Conservation (phyloP, 1,140 invertebrate species). For the Limonius californicus region DNA sequence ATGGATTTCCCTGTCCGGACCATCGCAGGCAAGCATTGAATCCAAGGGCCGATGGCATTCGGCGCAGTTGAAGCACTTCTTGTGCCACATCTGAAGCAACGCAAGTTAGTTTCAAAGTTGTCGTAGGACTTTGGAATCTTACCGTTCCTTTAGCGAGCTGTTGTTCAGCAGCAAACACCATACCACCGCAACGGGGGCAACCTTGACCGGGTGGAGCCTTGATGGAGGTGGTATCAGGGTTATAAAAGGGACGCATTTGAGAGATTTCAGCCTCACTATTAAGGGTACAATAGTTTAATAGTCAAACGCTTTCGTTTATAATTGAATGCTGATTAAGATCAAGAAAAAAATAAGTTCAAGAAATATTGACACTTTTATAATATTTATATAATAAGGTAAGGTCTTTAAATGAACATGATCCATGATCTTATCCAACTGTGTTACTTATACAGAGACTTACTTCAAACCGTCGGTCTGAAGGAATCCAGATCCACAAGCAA, state of each 20-base stretch:
- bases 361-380: no score
- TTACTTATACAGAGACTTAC: constrained; percentile 55
- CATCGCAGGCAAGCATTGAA: constrained; percentile 85
- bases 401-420: no score
- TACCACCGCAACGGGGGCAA: constrained; percentile 86
- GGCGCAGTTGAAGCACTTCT: constrained; percentile 87
- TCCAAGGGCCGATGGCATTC: constrained; percentile 93
- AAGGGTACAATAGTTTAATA: not conserved
- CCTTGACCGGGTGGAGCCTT: constrained; percentile 83
- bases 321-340: no score
- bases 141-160: constrained; percentile 87
- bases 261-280: constrained; percentile 78
- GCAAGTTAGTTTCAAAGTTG: no score
- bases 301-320: not conserved
- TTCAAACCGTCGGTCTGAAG: constrained; percentile 82
- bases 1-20: constrained; percentile 84
- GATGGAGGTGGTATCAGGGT: constrained; percentile 82
- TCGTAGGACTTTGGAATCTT: constrained; percentile 43
- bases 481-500: constrained; percentile 91
- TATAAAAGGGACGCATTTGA: constrained; percentile 68
- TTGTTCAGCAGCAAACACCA: constrained; percentile 92
- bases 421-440: no score
- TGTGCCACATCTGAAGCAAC: constrained; percentile 81
- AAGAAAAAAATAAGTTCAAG: no score
- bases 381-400: no score